phyloP scores from a whole-genome alignment of 2,888 invertebrate species.

The Syrista parreyssii region DNA sequence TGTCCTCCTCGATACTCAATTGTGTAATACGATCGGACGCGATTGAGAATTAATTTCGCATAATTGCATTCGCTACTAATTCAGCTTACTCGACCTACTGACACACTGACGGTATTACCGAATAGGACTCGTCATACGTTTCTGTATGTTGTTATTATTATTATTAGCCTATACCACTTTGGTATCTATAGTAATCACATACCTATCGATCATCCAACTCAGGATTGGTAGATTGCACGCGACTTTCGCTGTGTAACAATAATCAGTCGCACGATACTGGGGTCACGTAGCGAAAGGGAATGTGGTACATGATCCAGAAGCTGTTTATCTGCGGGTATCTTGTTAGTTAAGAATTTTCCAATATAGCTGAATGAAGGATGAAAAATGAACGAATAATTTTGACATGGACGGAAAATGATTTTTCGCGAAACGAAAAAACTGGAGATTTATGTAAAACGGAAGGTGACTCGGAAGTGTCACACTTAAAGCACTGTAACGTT shows the following conservation, averaged over 20 bases:
- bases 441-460: background rate
- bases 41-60: background rate
- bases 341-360: background rate
- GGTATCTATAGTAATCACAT: background rate
- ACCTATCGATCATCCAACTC: background rate
- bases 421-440: background rate
- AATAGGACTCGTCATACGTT: background rate
- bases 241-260: background rate
- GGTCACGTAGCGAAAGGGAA: background rate
- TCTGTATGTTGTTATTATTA: background rate
- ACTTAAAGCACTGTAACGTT: background rate
- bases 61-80: background rate
- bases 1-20: background rate
- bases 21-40: background rate
- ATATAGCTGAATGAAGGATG: background rate
- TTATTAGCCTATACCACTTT: background rate
- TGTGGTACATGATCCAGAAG: background rate
- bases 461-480: background rate
- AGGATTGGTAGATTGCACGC: background rate
- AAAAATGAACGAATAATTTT: background rate
- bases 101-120: background rate
- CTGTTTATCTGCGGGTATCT: background rate
- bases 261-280: background rate
- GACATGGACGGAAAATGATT: background rate
- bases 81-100: background rate